Base-by-base conservation (phyloP, 2,888 invertebrate genomes). In the Patella caerulea region DNA sequence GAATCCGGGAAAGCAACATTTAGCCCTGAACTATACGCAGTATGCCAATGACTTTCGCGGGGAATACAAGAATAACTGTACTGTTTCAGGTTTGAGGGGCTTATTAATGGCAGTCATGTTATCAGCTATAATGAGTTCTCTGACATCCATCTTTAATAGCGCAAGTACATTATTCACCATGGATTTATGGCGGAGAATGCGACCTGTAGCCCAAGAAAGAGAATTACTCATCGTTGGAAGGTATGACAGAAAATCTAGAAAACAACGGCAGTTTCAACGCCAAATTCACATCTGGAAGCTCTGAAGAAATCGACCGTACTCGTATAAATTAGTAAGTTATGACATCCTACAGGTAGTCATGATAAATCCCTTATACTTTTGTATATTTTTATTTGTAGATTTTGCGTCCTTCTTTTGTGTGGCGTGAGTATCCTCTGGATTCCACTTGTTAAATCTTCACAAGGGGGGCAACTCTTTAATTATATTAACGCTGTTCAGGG, bases 401-500 rank as follows among this genome's bases (percentile, higher is more conserved):
- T 88, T 9, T 88, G 87, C 72, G 86, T 90, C n/a, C 76, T 88
- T 14, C 79, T 87, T 11, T 78, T 90, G 76, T 89, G 89, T 79
- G 88, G 82, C 11, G 83, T 90, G 12, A 87, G 88, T 74, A 88
- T 90, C 17, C 79, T 89, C 19, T 90, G 90, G 90, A 86, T 90
- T 45, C 90, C 90, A 0, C 76, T 90, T 74, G 88, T 90, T 2
- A 86, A 88, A 79, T 88, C 89, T 3, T 89, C 90, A 0, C 89
- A 89, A 79, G 88, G 90, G 34, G 90, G 90, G 59, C 90, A 90
- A 83, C 84, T 90, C 59, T 90, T 90, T 79, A 87, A 88, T 70
- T 90, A 90, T 79, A 90, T 90, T 56, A 89, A 90, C 82, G 88
- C 90, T 1, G 86, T 90, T 24, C 89, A 90, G 77, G 90, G 90